These are phyloP conservation scores for Eupithecia abbreviata DNA, from an alignment of 2,888 invertebrate species.

Conservation along the genomic window DNA sequence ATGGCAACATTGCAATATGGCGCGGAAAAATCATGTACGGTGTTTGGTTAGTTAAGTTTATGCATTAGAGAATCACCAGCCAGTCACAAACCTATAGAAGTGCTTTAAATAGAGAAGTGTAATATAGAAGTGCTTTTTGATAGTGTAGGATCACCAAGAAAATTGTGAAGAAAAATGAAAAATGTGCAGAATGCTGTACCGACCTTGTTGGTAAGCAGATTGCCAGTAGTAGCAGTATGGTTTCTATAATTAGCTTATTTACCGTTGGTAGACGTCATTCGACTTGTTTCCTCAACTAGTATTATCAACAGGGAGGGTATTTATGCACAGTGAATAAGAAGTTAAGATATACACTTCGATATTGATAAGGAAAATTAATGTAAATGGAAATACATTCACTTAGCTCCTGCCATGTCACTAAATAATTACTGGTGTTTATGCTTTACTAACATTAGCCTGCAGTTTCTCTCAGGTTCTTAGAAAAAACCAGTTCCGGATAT, in stretches of 20 bases:
- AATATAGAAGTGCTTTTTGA: too few species aligned
- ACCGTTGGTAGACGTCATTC: slow-evolving; percentile 29
- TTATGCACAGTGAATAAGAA: neutral
- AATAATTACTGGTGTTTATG: neutral
- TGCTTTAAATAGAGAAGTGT: neutral
- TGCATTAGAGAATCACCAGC: neutral
- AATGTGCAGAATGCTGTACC: neutral
- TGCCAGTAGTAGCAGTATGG: slow-evolving; percentile 8
- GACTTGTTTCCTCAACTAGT: slow-evolving; percentile 30
- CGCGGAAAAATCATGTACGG: slow-evolving; percentile 20
- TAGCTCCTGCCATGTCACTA: neutral
- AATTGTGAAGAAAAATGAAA: neutral
- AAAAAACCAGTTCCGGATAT: neutral
- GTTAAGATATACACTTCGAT: neutral
- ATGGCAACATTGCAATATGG: slow-evolving; percentile 31
- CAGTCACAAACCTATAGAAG: neutral
- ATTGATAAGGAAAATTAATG: neutral
- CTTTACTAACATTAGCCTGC: neutral
- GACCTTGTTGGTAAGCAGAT: slow-evolving; percentile 1
- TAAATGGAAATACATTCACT: neutral
- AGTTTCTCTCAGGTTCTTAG: neutral
- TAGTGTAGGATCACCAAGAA: neutral
- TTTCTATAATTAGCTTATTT: slow-evolving; percentile 36
- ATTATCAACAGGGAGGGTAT: slow-evolving; percentile 14
- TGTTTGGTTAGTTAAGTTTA: slow-evolving; percentile 17